Base-by-base conservation (phyloP, 2,113 vertebrate species). In the Chrysemys picta region DNA sequence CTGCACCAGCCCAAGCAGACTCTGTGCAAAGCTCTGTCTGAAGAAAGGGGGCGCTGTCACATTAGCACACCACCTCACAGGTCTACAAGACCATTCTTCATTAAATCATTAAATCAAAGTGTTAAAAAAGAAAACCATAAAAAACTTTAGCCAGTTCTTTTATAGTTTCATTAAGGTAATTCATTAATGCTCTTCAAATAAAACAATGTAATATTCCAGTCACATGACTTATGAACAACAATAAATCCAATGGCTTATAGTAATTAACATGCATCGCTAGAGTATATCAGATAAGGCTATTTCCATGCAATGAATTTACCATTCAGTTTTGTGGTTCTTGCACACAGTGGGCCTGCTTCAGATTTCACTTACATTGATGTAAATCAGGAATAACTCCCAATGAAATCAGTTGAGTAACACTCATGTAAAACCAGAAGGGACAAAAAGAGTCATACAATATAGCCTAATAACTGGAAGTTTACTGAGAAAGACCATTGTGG, bases 201-300 rank as follows among this genome's bases (percentile, higher is more conserved):
- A 65, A 65, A 65, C 8, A n/a, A n/a, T 65, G 13, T 9, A 88
- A 80, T 22, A 3, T 3, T 42, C 5, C 45, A 56, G 1, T 0
- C n/a, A 3, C 13, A 47, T 38, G 45, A 1, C 2, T 93, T 50
- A 80, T 69, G 1, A 59, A 59, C 47, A 1, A 0, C 17, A 92
- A 92, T 76, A n/a, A 16, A 54, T 17, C 9, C 76, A 84, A 89
- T 1, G 72, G 29, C 22, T 87, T 90, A 62, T 62, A 72, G 1
- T 27, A 72, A 50, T 75, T 53, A 92, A 62, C 79, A 45, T 10
- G 25, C 3, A 81, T 8, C 5, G 3, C 65, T 75, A 57, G 80
- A 25, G 25, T 3, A 1, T 1, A 5, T 50, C n/a, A 27, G 21
- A 56, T 4, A 80, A 4, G 38, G n/a, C 24, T 56, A 9, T 5